Evolutionary conservation across 1,140 invertebrate genomes (phyloP).

Genomic region (Philaenus spumarius): DNA sequence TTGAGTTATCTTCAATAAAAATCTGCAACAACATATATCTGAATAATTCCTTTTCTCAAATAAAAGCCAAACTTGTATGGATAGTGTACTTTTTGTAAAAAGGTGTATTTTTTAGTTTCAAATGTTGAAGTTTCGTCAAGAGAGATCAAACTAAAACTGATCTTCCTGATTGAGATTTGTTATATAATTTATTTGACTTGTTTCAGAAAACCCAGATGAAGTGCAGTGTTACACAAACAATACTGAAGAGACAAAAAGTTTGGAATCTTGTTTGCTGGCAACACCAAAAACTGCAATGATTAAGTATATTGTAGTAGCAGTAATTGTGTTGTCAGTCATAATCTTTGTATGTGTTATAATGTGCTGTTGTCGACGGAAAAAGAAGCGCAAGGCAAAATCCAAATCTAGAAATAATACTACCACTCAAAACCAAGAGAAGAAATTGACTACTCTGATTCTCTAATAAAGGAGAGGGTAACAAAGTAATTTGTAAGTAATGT

Average conservation of each 20-base stretch:
- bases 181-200: no score
- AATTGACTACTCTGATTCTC: neutral
- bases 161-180: no score
- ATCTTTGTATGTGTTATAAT: constrained; percentile 1
- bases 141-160: no score
- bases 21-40: no score
- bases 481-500: no score
- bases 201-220: neutral
- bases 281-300: neutral
- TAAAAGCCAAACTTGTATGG: no score
- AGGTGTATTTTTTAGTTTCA: no score
- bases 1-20: no score
- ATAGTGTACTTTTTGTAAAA: no score
- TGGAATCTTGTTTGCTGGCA: neutral
- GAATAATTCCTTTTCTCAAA: no score
- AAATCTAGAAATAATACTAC: neutral
- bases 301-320: neutral
- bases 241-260: neutral
- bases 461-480: neutral
- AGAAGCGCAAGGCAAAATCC: constrained; percentile 8
- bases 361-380: constrained; percentile 8
- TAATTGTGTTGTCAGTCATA: neutral
- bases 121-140: no score
- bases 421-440: neutral
- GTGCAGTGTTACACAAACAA: neutral